A percentile compares a stretch with the other conserved stretches of the same genome.
These are phyloP conservation scores for Bucorvus abyssinicus DNA, from an alignment of 2,797 vertebrate genomes.

Conservation along the genomic window DNA sequence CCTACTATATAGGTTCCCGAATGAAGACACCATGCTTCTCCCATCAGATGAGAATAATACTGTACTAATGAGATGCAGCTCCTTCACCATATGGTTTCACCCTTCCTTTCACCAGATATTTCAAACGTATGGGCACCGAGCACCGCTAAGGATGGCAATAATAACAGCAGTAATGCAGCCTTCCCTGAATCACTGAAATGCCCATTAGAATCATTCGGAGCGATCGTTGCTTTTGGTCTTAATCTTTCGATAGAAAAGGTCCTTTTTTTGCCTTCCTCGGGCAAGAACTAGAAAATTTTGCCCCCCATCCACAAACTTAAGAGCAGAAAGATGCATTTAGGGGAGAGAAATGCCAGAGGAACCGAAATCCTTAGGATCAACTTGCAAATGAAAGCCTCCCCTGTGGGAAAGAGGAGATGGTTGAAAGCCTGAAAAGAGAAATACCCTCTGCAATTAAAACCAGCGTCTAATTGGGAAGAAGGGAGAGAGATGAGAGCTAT, in stretches of 20 bases:
- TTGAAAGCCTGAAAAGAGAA: constrained; percentile 65
- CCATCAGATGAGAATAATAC: constrained; percentile 49
- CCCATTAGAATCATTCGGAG: constrained; percentile 46
- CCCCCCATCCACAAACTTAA: constrained; percentile 60
- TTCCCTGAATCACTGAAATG: constrained; percentile 62
- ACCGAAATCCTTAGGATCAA: constrained; percentile 57
- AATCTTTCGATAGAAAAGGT: constrained; percentile 56
- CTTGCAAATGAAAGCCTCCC: constrained; percentile 67
- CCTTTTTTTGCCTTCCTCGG: constrained; percentile 42
- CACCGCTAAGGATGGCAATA: constrained; percentile 47
- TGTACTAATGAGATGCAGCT: constrained; percentile 57
- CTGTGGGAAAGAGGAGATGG: constrained; percentile 52
- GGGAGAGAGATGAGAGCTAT: constrained; percentile 48
- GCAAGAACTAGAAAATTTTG: constrained; percentile 25
- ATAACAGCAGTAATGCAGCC: constrained; percentile 56
- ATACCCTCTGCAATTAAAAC: constrained; percentile 73
- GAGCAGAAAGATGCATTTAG: constrained; percentile 53
- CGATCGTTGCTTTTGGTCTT: constrained; percentile 30
- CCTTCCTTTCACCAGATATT: constrained; percentile 39
- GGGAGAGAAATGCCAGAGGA: constrained; percentile 38
- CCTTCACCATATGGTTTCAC: constrained; percentile 26
- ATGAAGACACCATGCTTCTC: constrained; percentile 62
- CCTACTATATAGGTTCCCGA: constrained; percentile 46
- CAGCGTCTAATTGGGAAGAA: constrained; percentile 61
- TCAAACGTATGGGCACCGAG: constrained; percentile 44